Conservation (phyloP, 2,888 invertebrate species). For the Venusia cambrica region DNA sequence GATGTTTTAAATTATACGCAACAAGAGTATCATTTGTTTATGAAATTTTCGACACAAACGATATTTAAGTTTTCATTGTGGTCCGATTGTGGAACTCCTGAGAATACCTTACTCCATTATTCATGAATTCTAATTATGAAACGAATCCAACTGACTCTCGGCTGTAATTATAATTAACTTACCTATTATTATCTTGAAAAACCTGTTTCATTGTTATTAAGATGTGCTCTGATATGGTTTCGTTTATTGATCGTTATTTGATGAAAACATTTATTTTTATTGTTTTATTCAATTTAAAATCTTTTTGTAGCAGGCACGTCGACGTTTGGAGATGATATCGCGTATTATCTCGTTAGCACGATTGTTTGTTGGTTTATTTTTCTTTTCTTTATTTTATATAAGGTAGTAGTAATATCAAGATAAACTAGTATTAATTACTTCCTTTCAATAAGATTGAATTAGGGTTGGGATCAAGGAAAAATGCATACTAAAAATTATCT, state of each 20-base stretch:
- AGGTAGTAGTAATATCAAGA: too few species aligned
- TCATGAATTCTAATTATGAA: conserved; percentile 59
- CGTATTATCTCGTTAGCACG: not conserved
- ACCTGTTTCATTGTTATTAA: conserved; percentile 54
- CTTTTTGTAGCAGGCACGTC: not conserved
- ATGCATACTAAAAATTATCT: too few species aligned
- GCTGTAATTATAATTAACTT: conserved; percentile 55
- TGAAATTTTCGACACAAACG: conserved; percentile 49
- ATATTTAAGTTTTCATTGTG: conserved; percentile 53
- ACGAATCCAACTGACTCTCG: conserved; percentile 49
- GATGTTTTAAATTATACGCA: conserved; percentile 51
- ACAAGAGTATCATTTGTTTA: conserved; percentile 51
- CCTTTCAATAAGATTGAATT: too few species aligned
- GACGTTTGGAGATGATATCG: not conserved
- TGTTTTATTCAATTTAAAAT: conserved; percentile 16
- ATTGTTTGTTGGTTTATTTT: too few species aligned
- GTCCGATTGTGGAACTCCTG: conserved; percentile 49
- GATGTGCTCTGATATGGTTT: conserved; percentile 44
- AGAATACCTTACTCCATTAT: conserved; percentile 53
- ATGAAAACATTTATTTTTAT: conserved; percentile 28
- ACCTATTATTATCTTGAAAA: conserved; percentile 56
- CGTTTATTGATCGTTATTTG: conserved; percentile 48
- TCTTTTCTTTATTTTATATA: too few species aligned
- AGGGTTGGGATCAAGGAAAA: too few species aligned
- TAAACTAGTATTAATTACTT: too few species aligned